Base-by-base conservation (phyloP, 2,113 vertebrate species). In the Brachionichthys hirsutus region DNA sequence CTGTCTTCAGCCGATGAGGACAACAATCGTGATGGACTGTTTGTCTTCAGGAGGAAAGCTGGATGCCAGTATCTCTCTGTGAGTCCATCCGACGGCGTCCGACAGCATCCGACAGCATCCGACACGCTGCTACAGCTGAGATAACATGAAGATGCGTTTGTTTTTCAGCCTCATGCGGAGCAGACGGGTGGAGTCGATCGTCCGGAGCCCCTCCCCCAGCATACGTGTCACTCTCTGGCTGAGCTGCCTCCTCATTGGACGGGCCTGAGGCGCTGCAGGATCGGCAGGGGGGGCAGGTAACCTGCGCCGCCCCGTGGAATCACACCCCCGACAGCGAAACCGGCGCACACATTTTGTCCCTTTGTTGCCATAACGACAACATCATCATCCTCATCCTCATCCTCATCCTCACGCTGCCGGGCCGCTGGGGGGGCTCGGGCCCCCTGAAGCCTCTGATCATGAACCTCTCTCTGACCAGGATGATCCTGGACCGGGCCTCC, bases 241-340 rank as follows among this genome's bases (percentile, higher is more conserved):
- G 92, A 93, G 36, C 93, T 97, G 46, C 93, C 92, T 8, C 91
- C 91, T 70, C 90, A 93, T 22, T 96, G 94, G 77, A 92, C 92
- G 74, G 94, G 94, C 54, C 92, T 95, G 80, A 88, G 93, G 60
- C 92, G 93, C 38, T 92, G 94, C 67, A 80, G 95, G 77, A 85
- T 95, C 84, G 95, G 94, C 77, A 92, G 95, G 73, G 95, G 95
- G 58, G 95, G 95, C 89, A 94, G 95, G 95, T 97, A 91, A 10
- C 11, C n/a, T 38, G 12, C 36, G 9, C 10, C 36, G 8, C 8
- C 36, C 40, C 4, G 40, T 44, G 42, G 42, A 44, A 42, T 14
- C 41, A 42, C 13, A 14, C 14, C 41, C 12, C n/a, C n/a, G n/a
- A n/a, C n/a, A n/a, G n/a, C n/a, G n/a, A n/a, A n/a, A n/a, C n/a